These are phyloP conservation scores for Tinamus guttatus DNA, from an alignment of 2,113 vertebrate species.

Conservation along the genomic window DNA sequence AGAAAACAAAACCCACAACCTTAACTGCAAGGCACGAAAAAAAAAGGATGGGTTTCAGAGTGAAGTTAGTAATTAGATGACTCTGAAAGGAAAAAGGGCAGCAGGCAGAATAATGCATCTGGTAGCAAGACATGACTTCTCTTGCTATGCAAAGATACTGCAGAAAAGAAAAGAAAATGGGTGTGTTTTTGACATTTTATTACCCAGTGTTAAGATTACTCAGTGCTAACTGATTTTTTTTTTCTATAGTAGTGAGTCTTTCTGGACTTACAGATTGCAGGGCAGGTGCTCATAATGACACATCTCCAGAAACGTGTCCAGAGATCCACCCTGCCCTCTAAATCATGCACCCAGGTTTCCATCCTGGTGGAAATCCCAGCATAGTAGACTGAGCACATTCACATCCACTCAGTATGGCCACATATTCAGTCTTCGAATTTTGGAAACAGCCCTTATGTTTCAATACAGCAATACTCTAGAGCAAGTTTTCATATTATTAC, in stretches of 20 bases:
- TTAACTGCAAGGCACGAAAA: background rate
- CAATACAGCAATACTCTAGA: background rate
- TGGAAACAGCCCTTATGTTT: background rate
- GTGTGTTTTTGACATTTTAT: background rate
- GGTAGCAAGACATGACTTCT: background rate
- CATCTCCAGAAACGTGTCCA: background rate
- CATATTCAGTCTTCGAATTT: background rate
- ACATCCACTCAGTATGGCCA: background rate
- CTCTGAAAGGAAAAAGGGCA: background rate
- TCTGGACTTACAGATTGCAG: rapidly evolving
- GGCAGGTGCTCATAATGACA: background rate
- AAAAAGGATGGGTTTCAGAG: background rate
- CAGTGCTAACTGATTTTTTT: background rate
- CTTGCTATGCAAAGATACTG: background rate
- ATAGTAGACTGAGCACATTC: background rate
- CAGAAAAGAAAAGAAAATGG: background rate
- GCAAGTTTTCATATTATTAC: background rate
- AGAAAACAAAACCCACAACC: background rate
- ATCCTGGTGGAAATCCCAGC: background rate
- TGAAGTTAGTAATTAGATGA: background rate
- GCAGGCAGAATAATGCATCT: background rate
- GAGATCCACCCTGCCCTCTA: background rate
- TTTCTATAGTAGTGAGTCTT: background rate
- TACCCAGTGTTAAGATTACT: background rate
- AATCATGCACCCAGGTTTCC: background rate